Base-by-base conservation (phyloP, 1,140 invertebrate genomes). In the Neotoxoptera formosana region DNA sequence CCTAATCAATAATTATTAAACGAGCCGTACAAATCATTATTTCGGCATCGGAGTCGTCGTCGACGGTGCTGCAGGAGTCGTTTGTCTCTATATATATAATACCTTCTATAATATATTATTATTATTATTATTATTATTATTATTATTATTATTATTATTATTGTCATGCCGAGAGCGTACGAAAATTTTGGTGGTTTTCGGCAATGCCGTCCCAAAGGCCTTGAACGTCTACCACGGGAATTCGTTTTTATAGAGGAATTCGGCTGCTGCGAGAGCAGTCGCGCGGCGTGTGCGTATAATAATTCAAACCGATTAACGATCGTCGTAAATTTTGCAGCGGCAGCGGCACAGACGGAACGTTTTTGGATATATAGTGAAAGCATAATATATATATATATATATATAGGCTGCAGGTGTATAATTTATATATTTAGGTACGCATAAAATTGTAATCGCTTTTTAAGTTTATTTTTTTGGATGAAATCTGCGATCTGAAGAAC, bases 171-270 rank as follows among this genome's bases (percentile, higher is more conserved):
- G 14, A 41, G 36, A 25, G n/a, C 7, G 14, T 88, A 90, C 53
- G 56, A 67, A 60, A 45, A 45, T 45, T 90, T 90, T 14, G 89
- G 23, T 67, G 36, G 53, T 90, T 90, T 67, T 90, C 56, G 56
- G 25, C 51, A 30, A 90, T 36, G 88, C 3, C 51, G 88, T 41
- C 51, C 53, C 89, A 90, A 90, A 90, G 89, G 53, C 89, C 89
- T 90, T 90, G 89, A 90, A 90, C 17, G 53, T 90, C 89, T 90
- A 45, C n/a, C 56, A 25, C 89, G 89, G 89, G 53, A 90, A 90
- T 90, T 67, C 88, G 89, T 90, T 90, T 90, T 90, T 90, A 89
- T 90, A 60, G n/a, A n/a, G 53, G 89, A 90, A 90, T 90, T 45
- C 56, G 23, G 34, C 34, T 83, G 81, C 34, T 83, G 7, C 34